phyloP scores from a whole-genome alignment of 2,113 vertebrate genomes.

The Trogon melanurus region DNA sequence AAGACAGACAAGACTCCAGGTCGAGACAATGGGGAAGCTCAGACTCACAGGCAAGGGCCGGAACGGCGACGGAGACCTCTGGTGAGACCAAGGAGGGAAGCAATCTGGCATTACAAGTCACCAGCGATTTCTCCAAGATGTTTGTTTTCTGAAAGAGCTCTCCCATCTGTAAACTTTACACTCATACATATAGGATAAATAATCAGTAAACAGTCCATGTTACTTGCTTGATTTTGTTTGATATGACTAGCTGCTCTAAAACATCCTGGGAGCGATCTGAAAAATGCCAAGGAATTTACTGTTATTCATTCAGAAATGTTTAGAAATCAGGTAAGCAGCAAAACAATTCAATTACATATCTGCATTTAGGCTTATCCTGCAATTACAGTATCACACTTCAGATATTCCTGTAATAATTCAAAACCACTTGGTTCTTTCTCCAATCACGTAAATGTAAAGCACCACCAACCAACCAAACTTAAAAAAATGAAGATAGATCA shows the following conservation, averaged over 20 bases:
- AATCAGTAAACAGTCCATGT: constrained; percentile 86
- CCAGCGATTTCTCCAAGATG: not conserved
- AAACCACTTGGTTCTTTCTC: not conserved
- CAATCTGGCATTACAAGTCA: not conserved
- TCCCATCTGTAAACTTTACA: constrained; percentile 29
- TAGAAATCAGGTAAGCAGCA: not conserved
- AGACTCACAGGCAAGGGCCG: not conserved
- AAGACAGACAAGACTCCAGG: not conserved
- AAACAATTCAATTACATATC: not conserved
- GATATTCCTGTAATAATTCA: not conserved
- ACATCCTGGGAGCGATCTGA: constrained; percentile 83
- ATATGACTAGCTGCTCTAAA: constrained; percentile 78
- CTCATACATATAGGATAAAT: not conserved
- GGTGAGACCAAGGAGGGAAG: not conserved
- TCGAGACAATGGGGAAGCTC: not conserved
- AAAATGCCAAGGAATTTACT: constrained; percentile 2
- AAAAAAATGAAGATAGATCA: not conserved
- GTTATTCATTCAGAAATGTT: not conserved
- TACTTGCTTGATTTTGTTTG: constrained; percentile 85
- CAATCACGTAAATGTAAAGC: not conserved
- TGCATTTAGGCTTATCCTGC: not conserved
- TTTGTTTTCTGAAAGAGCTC: not conserved
- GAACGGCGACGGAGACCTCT: not conserved
- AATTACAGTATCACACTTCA: not conserved
- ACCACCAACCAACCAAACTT: not conserved